Base-by-base conservation (phyloP, 1,140 invertebrate genomes). In the Drosophila tsacasi region DNA sequence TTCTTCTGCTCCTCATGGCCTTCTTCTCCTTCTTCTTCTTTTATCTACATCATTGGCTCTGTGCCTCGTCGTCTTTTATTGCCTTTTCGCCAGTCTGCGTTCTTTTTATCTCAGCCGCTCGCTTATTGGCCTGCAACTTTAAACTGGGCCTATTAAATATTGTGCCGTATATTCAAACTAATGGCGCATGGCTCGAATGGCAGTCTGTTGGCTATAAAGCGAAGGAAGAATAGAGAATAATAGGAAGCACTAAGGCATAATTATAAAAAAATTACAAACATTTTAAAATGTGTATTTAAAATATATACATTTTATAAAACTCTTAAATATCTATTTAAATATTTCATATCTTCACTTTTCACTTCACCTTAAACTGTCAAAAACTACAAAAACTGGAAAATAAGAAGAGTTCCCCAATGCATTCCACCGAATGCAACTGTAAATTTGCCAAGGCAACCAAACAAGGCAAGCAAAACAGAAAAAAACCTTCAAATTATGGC, bases 141-240 rank as follows among this genome's bases (percentile, higher is more conserved):
- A 67, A 82, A 81, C 62, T 61, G 63, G 25, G 49, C 49, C 80
- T 67, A 82, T 81, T 68, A 80, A 72, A 71, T 55, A 63, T 79
- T 63, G 79, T 66, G 65, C 67, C 64, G 50, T 47, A 55, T 52
- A 44, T 62, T 58, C 39, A 23, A 65, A 30, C 71, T 76, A 77
- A 76, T 76, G 55, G 39, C 17, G 49, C 74, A 77, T 62, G 75
- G 40, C 64, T 58, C 63, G 52, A 74, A 68, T 83, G 60, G 12
- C 32, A 35, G 32, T 35, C 32, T 35, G 32, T 35, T 32, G 32
- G 32, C 58, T 23, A 17, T 17, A 32, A 19, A 37, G 5, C 17
- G 27, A 42, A 68, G 21, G 21, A 4, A 35, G 27, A 19, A 15
- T 7, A 68, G 35, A 13, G 12, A 15, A 32, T n/a, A 23, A 44